Evolutionary conservation across 1,140 invertebrate species (phyloP).

Genomic region (Bradynema listronoti): DNA sequence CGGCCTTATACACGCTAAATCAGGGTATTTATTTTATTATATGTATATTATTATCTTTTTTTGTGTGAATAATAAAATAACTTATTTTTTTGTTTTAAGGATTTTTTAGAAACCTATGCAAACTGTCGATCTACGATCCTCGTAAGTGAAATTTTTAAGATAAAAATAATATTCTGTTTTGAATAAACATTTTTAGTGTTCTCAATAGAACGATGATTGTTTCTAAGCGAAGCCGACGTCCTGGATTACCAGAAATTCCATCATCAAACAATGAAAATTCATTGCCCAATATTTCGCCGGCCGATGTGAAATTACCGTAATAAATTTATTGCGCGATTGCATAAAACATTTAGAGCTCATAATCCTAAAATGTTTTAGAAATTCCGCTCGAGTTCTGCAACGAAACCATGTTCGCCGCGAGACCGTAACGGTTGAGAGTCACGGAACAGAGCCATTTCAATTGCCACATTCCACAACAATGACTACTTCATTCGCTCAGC

Average conservation of each 20-base stretch:
- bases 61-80: too few species aligned
- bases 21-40: too few species aligned
- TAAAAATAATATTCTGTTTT: constrained; percentile 8
- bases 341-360: background rate
- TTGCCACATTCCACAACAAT: too few species aligned
- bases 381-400: constrained; percentile 1
- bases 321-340: background rate
- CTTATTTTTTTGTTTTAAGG: too few species aligned
- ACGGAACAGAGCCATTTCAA: too few species aligned
- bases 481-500: too few species aligned
- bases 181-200: background rate
- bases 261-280: constrained; percentile 5
- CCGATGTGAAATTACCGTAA: constrained; percentile 9
- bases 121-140: too few species aligned
- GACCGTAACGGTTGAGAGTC: constrained; percentile 5
- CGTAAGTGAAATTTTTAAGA: too few species aligned
- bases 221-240: constrained; percentile 15
- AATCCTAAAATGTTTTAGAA: background rate
- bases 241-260: constrained; percentile 8
- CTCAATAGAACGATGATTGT: constrained; percentile 23
- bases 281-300: background rate
- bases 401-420: background rate
- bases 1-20: too few species aligned
- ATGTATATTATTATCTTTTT: too few species aligned
- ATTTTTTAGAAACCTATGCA: too few species aligned